These are phyloP conservation scores for Neomonachus schauinslandi DNA, from an alignment of 2,113 vertebrate species.

Conservation along the genomic window DNA sequence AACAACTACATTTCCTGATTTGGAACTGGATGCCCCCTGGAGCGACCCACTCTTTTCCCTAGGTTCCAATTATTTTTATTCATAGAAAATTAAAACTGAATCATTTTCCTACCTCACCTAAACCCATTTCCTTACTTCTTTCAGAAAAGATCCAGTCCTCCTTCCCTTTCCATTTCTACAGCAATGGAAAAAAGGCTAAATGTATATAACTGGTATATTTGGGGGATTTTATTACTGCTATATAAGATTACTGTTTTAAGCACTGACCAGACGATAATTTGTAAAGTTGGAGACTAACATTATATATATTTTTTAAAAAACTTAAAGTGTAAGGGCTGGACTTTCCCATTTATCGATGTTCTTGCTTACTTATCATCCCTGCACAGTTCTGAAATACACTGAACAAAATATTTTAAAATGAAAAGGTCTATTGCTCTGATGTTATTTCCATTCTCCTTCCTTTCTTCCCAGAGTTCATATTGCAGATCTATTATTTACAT, in stretches of 20 bases:
- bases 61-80: slow-evolving; percentile 18
- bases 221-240: neutral
- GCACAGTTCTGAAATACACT: slow-evolving; percentile 7
- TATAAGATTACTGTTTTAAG: slow-evolving; percentile 26
- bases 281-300: neutral
- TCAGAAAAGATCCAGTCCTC: neutral
- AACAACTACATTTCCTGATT: neutral
- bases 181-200: slow-evolving; percentile 40
- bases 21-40: neutral
- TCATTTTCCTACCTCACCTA: neutral
- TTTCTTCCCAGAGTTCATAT: slow-evolving; percentile 31
- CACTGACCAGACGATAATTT: neutral
- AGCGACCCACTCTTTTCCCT: neutral
- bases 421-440: slow-evolving; percentile 33
- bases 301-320: neutral
- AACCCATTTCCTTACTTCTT: neutral
- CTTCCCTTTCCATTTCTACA: slow-evolving; percentile 8
- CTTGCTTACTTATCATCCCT: slow-evolving; percentile 51
- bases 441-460: neutral
- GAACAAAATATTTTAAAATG: slow-evolving; percentile 47
- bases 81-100: neutral
- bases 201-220: neutral
- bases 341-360: slow-evolving; percentile 14
- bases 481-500: slow-evolving; percentile 44
- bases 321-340: neutral